Evolutionary conservation across 2,888 invertebrate genomes (phyloP).

Genomic region (Hermaeophaga mercurialis): DNA sequence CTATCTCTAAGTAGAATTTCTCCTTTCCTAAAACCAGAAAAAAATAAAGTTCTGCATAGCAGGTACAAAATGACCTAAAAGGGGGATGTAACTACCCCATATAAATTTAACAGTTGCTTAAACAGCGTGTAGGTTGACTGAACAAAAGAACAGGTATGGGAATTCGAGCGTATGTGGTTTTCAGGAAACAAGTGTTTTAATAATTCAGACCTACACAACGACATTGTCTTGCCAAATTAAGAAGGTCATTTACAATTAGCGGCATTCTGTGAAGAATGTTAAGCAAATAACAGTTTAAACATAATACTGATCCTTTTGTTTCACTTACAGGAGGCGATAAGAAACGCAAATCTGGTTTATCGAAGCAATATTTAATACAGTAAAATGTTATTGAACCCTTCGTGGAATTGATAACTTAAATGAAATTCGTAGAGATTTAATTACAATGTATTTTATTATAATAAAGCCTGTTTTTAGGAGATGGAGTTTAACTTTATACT

Average conservation of each 20-base stretch:
- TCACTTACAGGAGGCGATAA: too few relatives aligned
- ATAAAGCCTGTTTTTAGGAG: too few relatives aligned
- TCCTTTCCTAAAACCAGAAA: constrained; percentile 3
- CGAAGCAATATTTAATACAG: too few relatives aligned
- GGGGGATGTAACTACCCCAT: constrained; percentile 16
- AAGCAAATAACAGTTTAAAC: constrained; percentile 22
- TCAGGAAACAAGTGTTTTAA: constrained; percentile 16
- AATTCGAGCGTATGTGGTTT: constrained; percentile 2
- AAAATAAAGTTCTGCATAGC: constrained; percentile 1
- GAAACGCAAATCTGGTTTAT: too few relatives aligned
- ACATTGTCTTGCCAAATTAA: constrained; percentile 28
- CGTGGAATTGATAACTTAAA: too few relatives aligned
- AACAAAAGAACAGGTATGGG: constrained; percentile 23
- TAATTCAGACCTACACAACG: constrained; percentile 23
- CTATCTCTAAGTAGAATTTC: neutral
- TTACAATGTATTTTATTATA: too few relatives aligned
- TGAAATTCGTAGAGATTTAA: too few relatives aligned
- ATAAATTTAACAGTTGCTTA: constrained; percentile 7
- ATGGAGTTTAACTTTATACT: too few relatives aligned
- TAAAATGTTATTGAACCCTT: too few relatives aligned
- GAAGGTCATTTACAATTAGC: constrained; percentile 27
- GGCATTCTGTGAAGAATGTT: constrained; percentile 13
- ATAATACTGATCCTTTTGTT: constrained; percentile 9
- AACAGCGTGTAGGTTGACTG: constrained; percentile 13
- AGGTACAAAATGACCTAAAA: constrained; percentile 4